These are phyloP conservation scores for Psittacula cyanocephala DNA, from an alignment of 2,113 vertebrate species.

Conservation along the genomic window DNA sequence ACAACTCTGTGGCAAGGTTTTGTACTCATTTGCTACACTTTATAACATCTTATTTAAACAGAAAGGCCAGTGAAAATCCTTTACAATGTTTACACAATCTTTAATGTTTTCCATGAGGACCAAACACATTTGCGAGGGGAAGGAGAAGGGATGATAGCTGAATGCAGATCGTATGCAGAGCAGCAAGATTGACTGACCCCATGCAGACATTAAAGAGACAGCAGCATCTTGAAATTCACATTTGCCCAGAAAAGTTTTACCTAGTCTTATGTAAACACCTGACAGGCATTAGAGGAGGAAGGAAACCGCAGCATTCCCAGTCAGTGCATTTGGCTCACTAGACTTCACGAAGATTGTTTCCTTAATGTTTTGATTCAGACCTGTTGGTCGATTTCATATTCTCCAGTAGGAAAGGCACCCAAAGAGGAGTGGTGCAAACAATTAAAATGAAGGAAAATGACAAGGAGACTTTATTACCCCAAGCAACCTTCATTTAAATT, in stretches of 20 bases:
- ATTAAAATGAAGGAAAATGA: not conserved
- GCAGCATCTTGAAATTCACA: not conserved
- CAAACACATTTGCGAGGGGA: not conserved
- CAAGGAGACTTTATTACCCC: not conserved
- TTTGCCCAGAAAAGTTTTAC: not conserved
- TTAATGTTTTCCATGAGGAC: slow-evolving; percentile 27
- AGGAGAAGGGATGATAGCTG: not conserved
- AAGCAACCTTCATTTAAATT: not conserved
- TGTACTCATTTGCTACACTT: not conserved
- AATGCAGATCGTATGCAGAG: not conserved
- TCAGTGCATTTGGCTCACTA: not conserved
- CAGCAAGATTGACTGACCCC: not conserved
- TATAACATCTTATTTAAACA: not conserved
- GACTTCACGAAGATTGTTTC: not conserved
- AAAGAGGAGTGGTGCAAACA: not conserved
- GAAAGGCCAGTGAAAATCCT: not conserved
- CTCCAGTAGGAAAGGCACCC: not conserved
- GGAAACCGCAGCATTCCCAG: not conserved
- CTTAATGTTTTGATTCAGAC: not conserved
- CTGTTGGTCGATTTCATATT: not conserved
- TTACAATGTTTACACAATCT: not conserved
- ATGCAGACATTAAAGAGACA: not conserved
- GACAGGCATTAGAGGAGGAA: not conserved
- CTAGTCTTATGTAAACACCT: not conserved
- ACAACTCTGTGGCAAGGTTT: not conserved